Percentiles rank a stretch among this genome's conserved stretches.
phyloP scores from a whole-genome alignment of 1,140 invertebrate genomes.

The Panonychus citri region DNA sequence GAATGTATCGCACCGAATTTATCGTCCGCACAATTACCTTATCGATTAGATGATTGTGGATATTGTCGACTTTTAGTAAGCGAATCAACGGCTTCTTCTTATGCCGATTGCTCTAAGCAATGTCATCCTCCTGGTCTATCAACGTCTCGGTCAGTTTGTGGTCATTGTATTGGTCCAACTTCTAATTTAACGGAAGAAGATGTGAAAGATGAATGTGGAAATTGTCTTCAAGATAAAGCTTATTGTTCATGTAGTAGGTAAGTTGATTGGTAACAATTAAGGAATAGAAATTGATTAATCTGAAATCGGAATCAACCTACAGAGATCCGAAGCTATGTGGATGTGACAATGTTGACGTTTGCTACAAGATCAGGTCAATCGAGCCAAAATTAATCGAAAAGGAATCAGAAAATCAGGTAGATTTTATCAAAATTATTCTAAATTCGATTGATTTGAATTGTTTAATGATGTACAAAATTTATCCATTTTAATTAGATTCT shows the following conservation, averaged over 20 bases:
- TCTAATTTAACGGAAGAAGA: neutral
- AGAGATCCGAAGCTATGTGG: conserved; percentile 9
- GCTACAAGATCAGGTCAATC: conserved; percentile 4
- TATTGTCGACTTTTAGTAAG: conserved; percentile 7
- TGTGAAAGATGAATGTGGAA: conserved; percentile 7
- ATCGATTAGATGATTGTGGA: conserved; percentile 9
- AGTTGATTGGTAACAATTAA: neutral
- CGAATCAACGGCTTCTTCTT: conserved; percentile 1
- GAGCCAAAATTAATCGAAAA: neutral
- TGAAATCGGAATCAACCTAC: neutral
- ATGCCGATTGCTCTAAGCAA: conserved; percentile 7
- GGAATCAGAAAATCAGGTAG: neutral
- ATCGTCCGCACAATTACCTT: neutral
- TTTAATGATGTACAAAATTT: no score
- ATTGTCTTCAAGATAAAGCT: conserved; percentile 4
- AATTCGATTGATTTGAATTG: no score
- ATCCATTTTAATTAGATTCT: neutral
- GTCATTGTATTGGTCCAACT: conserved; percentile 3
- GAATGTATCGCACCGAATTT: conserved; percentile 4
- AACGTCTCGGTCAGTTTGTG: neutral
- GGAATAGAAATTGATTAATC: no score
- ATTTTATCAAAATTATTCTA: neutral
- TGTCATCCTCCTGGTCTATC: conserved; percentile 4
- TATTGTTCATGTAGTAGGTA: conserved; percentile 7
- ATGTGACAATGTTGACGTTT: conserved; percentile 6